Base-by-base conservation (phyloP, 2,888 invertebrate species). In the Xestia sexstrigata region DNA sequence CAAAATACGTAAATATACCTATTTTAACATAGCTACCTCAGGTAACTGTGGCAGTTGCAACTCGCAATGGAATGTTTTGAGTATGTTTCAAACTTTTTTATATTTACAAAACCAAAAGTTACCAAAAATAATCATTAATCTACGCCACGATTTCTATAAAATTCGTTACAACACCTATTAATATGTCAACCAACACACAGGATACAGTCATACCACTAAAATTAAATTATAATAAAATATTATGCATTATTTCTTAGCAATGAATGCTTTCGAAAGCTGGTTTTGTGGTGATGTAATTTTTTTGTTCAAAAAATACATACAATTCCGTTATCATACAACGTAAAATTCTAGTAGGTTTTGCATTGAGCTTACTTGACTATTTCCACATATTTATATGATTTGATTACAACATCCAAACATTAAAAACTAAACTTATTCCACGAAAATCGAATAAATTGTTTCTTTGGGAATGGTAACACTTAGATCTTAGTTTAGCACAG, bases 401-500 rank as follows among this genome's bases (percentile, higher is more conserved):
- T 62, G 26, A n/a, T 55, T 42, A 70, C 65, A 8, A 30, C 42
- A 74, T 60, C 20, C 47, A 71, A 65, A 65, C 55, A 69, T 63
- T 65, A 74, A 69, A n/a, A 83, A 49, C 52, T 73, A 76, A 73
- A 79, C 63, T 58, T 74, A 76, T 23, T 65, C 15, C 71, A 78
- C n/a, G 39, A 79, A 70, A 65, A 70, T n/a, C 23, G 6, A 65
- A 78, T 67, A 58, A 76, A 78, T 63, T 65, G 65, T 77, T 73
- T 88, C 86, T 89, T 89, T 89, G 89, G 87, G 77, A 84, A 87
- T 87, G 85, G 70, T 85, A 82, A 85, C 73, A 81, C 77, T 84
- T 83, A 67, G 73, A 62, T 81, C 78, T 81, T 84, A 89, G 70
- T 82, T 81, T 82, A 89, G 80, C 90, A 90, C 90, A 90, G 90